Base-by-base conservation (phyloP, 1,140 invertebrate genomes). In the Drosophila littoralis region DNA sequence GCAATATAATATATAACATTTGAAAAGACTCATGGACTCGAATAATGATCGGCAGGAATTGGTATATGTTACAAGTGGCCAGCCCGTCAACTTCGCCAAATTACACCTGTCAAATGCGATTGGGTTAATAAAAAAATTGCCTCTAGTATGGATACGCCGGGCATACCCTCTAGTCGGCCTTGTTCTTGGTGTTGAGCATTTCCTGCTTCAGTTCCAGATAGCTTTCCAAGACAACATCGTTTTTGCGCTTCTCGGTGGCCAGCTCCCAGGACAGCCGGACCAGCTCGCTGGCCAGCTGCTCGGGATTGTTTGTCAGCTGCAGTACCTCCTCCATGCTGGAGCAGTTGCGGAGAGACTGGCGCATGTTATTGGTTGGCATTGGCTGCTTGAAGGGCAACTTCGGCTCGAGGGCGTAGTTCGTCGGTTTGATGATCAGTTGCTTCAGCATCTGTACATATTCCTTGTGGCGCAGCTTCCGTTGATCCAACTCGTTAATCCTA, bases 401-500 rank as follows among this genome's bases (percentile, higher is more conserved):
- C 7, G 10, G 51, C 7, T 58, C 52, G 15, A 35, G 15, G 0
- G 15, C 15, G 6, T 13, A 7, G 8, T 4, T 10, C n/a, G 3
- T 6, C 1, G 68, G 45, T 8, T 79, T 59, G 0, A 33, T 7
- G 0, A 60, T 22, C 1, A 80, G 10, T 0, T 50, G 13, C 7
- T 71, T 45, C 0, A 80, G 28, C n/a, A 65, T 46, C 2, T 7
- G 7, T 6, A 40, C 59, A 10, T 61, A 75, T 28, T 80, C 38
- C 7, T 35, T 9, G 7, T 48, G 67, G 0, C 77, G 58, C 4
- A 48, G 4, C 17, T 46, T 45, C 0, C 78, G 78, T 15, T 80
- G 77, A 15, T 80, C 77, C 5, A 71, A 13, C 6, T 80, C 77
- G n/a, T 70, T 67, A 0, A 78, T 64, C 9, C 22, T 50, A 0